Base-by-base conservation (phyloP, 35 echinoderm and acorn worm species). In the Lytechinus pictus region DNA sequence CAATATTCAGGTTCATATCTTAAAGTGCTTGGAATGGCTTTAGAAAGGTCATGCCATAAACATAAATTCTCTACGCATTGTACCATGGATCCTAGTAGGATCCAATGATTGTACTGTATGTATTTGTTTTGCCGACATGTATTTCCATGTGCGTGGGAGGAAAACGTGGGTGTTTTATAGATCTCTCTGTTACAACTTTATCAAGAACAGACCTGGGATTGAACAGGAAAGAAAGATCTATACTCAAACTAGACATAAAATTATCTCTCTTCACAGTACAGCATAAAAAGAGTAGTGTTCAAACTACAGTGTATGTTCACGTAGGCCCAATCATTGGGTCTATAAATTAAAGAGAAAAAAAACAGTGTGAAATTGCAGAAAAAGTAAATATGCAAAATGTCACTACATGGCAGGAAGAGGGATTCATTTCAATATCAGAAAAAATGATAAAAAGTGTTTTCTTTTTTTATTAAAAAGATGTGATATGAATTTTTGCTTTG, bases 1-100 rank as follows among this genome's bases (percentile, higher is more conserved):
- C 66, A n/a, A 79, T 79, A 16, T n/a, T 24, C 33, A 44, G 19
- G 7, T 79, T 79, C 66, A 79, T 79, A 27, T 24, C 66, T 79
- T 79, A 79, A 79, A 79, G 66, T 79, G 66, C 66, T 79, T 24
- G n/a, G 61, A 79, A 79, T 79, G 66, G 66, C 66, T 79, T 79
- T 79, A n/a, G 66, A 79, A 79, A 79, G 66, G 66, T 79, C 66
- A 79, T 79, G 16, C 66, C 66, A 24, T 79, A 79, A n/a, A 79
- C n/a, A 79, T 24, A 79, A 6, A 44, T 44, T 44, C 33, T 44
- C 33, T 44, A 44, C 33, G 33, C 33, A 44, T 44, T 44, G 33
- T 44, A 44, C 2, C 33, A 44, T 0, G 33, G 33, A 44, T 44
- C 2, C 33, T 44, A 44, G 33, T 79, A 71, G 2, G 9, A 58